phyloP scores from a whole-genome alignment of 30 jellyfish, hydroid and myxozoan genomes.

The Cassiopea andromeda region DNA sequence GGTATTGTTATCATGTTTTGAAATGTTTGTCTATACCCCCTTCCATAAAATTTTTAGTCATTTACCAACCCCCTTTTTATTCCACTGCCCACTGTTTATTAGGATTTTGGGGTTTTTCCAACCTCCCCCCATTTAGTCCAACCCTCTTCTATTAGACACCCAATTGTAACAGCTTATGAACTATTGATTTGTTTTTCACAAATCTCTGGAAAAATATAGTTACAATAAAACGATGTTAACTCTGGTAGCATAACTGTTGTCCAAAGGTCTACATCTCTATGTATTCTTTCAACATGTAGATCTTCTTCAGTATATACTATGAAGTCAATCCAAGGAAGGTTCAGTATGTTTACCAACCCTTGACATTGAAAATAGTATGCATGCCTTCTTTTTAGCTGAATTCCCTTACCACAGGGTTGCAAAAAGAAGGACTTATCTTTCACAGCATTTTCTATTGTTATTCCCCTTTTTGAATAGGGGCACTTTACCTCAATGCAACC shows the following conservation, averaged over 20 bases:
- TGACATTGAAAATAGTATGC: conserved; percentile 56
- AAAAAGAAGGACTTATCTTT: conserved; percentile 53
- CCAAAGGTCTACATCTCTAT: conserved; percentile 22
- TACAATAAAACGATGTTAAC: conserved; percentile 32
- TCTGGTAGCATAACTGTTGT: conserved; percentile 48
- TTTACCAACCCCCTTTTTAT: background rate
- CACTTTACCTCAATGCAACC: no score
- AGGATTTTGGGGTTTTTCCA: background rate
- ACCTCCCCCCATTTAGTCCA: background rate
- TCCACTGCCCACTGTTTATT: background rate
- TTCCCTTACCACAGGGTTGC: conserved; percentile 12
- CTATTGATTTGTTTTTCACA: background rate
- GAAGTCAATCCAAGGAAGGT: conserved; percentile 62
- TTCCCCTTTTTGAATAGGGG: no score
- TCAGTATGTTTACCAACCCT: conserved; percentile 48
- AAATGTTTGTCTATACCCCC: background rate
- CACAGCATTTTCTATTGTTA: no score
- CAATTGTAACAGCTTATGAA: background rate
- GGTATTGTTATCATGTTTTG: background rate
- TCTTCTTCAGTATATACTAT: conserved; percentile 48
- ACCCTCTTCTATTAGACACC: background rate
- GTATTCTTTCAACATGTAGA: conserved; percentile 49
- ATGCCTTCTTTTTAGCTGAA: conserved; percentile 45
- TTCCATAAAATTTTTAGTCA: no score
- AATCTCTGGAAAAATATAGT: conserved; percentile 11